Evolutionary conservation across 2,888 invertebrate species (phyloP), one percentile per base, ranked within the genome.

Genomic region (Drosophila affinis): DNA sequence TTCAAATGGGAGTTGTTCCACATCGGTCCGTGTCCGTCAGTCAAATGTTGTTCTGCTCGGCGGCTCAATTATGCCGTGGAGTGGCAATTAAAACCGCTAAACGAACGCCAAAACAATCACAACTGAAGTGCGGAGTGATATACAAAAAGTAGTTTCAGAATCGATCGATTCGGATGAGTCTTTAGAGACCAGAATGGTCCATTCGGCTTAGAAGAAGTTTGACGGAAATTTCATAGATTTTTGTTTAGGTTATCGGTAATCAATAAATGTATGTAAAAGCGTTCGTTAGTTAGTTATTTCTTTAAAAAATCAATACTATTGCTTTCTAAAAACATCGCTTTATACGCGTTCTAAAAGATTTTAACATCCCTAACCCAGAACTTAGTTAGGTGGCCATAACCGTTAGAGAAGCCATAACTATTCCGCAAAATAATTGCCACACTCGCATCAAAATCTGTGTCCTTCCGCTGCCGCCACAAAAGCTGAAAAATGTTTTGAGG

Each of bases 361-460:
- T 57, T 47, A 49, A 58, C 27, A 47, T 21, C 67, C 24, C 51
- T 46, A 55, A 21, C 51, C 45, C 10, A 45, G 27, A 9, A 62
- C 46, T 62, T 72, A 55, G 48, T 7, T 52, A 54, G 39, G 59
- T 60, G 56, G 44, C 48, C 32, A 17, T n/a, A 51, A 55, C 55
- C 34, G 32, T 24, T 14, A 56, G 24, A 32, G 32, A 34, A 48
- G 49, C 68, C 34, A 69, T 44, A 62, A 86, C 72, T 62, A 75
- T 72, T 67, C 44, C 48, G 52, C 29, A 73, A 72, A 70, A 72
- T 74, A 87, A 81, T 81, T 76, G 76, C 67, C 82, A 51, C 76
- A 63, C 47, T 65, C 65, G 59, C 71, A 72, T 72, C 49, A 72
- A 71, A 71, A 63, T 73, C 73, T 53, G 57, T 54, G 69, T 68